Evolutionary conservation across 2,113 vertebrate genomes (phyloP).

Genomic region (Chlamydotis undulata): DNA sequence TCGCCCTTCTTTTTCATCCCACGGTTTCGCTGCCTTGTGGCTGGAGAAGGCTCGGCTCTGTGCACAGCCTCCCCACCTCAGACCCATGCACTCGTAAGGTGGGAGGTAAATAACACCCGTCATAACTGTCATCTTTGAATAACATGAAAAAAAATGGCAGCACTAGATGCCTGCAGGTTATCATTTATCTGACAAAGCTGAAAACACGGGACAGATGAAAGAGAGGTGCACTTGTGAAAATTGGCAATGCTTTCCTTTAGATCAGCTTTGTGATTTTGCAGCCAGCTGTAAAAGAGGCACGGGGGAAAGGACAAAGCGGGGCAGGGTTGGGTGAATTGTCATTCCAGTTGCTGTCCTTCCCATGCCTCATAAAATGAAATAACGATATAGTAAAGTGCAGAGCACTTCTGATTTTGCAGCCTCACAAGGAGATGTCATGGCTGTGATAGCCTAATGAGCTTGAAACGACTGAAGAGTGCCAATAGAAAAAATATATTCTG

Average conservation of each 20-base stretch:
- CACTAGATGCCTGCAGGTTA: neutral
- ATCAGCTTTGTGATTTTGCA: neutral
- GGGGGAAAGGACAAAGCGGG: neutral
- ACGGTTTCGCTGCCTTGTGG: fast-evolving
- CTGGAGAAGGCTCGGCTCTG: neutral
- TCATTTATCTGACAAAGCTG: neutral
- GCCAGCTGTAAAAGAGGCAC: neutral
- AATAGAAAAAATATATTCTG: conserved; percentile 25
- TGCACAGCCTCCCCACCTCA: neutral
- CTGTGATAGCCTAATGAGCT: conserved; percentile 29
- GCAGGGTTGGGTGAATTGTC: neutral
- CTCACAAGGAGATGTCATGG: conserved; percentile 1
- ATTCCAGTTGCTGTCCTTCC: neutral
- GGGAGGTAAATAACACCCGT: neutral
- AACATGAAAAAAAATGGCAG: neutral
- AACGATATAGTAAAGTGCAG: neutral
- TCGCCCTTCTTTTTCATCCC: neutral
- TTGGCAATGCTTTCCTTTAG: neutral
- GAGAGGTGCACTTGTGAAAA: neutral
- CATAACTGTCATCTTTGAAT: neutral
- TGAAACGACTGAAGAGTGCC: conserved; percentile 38
- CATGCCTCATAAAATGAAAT: conserved; percentile 12
- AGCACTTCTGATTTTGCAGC: conserved; percentile 10
- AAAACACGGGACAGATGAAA: neutral
- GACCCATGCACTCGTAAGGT: neutral